Conservation (phyloP, 2,888 invertebrate species). For the Priocnemis perturbator region DNA sequence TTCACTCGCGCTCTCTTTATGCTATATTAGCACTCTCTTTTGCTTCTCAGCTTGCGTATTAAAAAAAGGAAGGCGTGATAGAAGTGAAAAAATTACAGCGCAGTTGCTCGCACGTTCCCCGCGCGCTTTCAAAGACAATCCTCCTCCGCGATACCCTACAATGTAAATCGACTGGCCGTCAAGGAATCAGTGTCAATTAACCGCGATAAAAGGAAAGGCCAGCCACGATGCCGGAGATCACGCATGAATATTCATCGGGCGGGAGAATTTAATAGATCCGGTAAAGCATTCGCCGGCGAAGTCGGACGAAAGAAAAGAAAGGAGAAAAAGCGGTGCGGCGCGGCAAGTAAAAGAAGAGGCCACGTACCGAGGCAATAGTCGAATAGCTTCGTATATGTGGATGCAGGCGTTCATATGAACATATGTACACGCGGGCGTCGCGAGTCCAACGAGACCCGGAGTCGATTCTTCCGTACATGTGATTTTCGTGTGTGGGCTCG, state of each 20-base stretch:
- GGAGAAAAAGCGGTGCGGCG: neutral
- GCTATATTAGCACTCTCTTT: too few relatives aligned
- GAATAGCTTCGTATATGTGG: neutral
- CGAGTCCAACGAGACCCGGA: neutral
- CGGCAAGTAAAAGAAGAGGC: neutral
- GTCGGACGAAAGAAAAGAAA: slow-evolving; percentile 39
- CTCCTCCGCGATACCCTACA: too few relatives aligned
- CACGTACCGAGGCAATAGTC: neutral
- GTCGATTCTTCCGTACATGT: neutral
- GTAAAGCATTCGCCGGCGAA: slow-evolving; percentile 28
- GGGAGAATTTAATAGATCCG: slow-evolving; percentile 54
- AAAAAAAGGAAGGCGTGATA: too few relatives aligned
- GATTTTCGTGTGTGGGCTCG: neutral
- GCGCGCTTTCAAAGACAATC: too few relatives aligned
- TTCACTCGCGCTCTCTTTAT: too few relatives aligned
- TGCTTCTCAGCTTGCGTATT: too few relatives aligned
- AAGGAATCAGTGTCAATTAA: slow-evolving; percentile 61
- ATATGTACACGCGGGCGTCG: neutral
- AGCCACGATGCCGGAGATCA: slow-evolving; percentile 38
- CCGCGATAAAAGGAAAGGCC: slow-evolving; percentile 57
- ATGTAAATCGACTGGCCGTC: slow-evolving; percentile 34
- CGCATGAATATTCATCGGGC: slow-evolving; percentile 55
- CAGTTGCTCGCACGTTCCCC: too few relatives aligned
- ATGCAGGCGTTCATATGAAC: neutral
- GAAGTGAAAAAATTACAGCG: too few relatives aligned